phyloP scores from a whole-genome alignment of 2,113 vertebrate genomes.

The Chaetops frenatus region DNA sequence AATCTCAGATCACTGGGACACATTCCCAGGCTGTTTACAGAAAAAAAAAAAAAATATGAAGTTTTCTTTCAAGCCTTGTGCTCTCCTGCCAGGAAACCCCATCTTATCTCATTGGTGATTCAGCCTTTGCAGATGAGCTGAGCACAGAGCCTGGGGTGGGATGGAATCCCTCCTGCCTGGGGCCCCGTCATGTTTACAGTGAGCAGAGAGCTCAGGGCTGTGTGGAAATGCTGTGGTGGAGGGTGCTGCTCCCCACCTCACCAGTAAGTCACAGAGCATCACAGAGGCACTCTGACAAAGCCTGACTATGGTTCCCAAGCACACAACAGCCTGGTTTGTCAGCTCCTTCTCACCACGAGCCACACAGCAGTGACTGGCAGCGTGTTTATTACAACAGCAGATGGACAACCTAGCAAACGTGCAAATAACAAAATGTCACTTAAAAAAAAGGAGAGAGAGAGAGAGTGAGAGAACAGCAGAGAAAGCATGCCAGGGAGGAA shows the following conservation, averaged over 20 bases:
- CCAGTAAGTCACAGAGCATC: not conserved
- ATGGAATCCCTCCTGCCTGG: not conserved
- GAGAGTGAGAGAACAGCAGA: not conserved
- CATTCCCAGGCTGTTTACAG: not conserved
- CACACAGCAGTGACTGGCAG: not conserved
- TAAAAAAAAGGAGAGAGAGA: not conserved
- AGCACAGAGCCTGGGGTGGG: not conserved
- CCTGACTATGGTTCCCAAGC: not conserved
- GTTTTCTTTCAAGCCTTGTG: not conserved
- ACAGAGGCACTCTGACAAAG: not conserved
- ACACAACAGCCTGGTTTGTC: not conserved
- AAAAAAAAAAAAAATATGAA: not conserved
- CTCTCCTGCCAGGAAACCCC: not conserved
- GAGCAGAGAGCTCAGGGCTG: not conserved
- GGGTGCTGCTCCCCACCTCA: not conserved
- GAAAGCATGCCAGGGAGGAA: not conserved
- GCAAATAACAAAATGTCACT: constrained; percentile 6
- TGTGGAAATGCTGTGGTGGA: not conserved
- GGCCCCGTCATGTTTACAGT: not conserved
- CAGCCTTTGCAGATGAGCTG: not conserved
- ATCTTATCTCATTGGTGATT: not conserved
- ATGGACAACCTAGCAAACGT: constrained; percentile 2
- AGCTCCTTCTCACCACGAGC: not conserved
- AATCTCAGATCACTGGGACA: not conserved
- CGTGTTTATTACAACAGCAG: constrained; percentile 23